A percentile compares a stretch with the other conserved stretches of the same genome.
Evolutionary conservation across 1,140 invertebrate species (phyloP).

Genomic region (Drosophila serrata): DNA sequence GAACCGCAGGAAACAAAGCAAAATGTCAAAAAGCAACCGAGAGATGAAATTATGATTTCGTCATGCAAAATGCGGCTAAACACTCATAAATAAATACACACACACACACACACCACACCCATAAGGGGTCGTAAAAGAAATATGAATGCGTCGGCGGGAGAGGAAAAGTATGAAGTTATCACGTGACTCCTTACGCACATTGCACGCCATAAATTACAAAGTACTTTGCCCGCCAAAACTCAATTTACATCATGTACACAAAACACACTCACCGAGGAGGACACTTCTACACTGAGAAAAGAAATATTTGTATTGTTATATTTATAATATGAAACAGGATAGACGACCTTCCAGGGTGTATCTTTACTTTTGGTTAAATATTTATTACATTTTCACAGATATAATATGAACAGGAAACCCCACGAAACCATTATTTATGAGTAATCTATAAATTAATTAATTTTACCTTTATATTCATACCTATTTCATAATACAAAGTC

Average conservation of each 20-base stretch:
- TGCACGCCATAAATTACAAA: slow-evolving; percentile 83
- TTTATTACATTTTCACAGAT: too few species aligned
- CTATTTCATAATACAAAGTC: too few species aligned
- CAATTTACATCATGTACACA: slow-evolving; percentile 77
- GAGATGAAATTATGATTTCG: slow-evolving; percentile 80
- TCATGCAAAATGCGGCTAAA: slow-evolving; percentile 79
- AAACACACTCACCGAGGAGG: slow-evolving; percentile 24
- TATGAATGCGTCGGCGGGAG: slow-evolving; percentile 30
- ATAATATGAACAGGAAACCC: too few species aligned
- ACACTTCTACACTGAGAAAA: slow-evolving; percentile 3
- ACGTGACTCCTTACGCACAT: slow-evolving; percentile 83
- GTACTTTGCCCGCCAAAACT: slow-evolving; percentile 80
- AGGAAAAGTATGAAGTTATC: slow-evolving; percentile 71
- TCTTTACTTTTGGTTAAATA: too few species aligned
- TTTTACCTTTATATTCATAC: too few species aligned
- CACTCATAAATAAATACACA: slow-evolving; percentile 71
- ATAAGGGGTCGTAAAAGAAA: slow-evolving; percentile 59
- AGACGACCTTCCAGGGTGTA: too few species aligned
- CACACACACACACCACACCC: slow-evolving; percentile 9
- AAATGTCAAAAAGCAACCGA: slow-evolving; percentile 66
- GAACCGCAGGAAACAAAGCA: slow-evolving; percentile 66
- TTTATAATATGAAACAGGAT: neutral
- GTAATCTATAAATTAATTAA: too few species aligned
- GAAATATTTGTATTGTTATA: too few species aligned
- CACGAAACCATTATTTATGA: too few species aligned